phyloP scores from a whole-genome alignment of 2,888 invertebrate species.

The Carpatolechia fugitivella region DNA sequence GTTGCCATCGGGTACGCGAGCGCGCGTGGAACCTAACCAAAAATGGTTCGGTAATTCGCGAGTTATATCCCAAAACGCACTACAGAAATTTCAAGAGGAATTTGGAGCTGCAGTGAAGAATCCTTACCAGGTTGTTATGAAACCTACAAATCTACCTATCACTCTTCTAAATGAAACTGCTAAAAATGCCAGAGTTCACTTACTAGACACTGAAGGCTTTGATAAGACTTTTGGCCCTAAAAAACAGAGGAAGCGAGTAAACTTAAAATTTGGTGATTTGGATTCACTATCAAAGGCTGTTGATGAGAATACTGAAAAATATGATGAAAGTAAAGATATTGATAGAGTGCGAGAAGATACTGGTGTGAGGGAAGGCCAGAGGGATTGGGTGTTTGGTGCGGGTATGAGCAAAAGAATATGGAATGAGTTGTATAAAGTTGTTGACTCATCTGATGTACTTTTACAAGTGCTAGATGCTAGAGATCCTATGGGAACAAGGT shows the following conservation, averaged over 20 bases:
- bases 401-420: constrained; percentile 98
- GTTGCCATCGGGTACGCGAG: constrained; percentile 92
- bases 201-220: constrained; percentile 97
- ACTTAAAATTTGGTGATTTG: constrained; percentile 86
- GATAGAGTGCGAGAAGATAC: constrained; percentile 90
- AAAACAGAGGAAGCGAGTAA: constrained; percentile 94
- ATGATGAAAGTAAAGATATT: constrained; percentile 89
- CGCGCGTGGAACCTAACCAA: constrained; percentile 97
- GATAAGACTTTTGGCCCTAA: constrained; percentile 97
- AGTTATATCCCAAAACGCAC: constrained; percentile 94
- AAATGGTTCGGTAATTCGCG: constrained; percentile 99
- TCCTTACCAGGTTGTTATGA: constrained; percentile 99
- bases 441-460: constrained; percentile 98
- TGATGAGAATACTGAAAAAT: constrained; percentile 85
- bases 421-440: constrained; percentile 99
- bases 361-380: constrained; percentile 88
- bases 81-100: constrained; percentile 95
- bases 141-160: constrained; percentile 95
- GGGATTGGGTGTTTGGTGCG: constrained; percentile 97
- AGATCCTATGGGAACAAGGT: constrained; percentile 97
- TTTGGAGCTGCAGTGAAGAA: constrained; percentile 96
- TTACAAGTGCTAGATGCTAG: constrained; percentile 97
- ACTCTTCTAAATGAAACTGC: constrained; percentile 95
- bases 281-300: constrained; percentile 87
- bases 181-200: constrained; percentile 94